Percentiles rank a stretch among this genome's conserved stretches.
Evolutionary conservation across 1,140 invertebrate genomes (phyloP).

Genomic region (Drosophila subpulchrella): DNA sequence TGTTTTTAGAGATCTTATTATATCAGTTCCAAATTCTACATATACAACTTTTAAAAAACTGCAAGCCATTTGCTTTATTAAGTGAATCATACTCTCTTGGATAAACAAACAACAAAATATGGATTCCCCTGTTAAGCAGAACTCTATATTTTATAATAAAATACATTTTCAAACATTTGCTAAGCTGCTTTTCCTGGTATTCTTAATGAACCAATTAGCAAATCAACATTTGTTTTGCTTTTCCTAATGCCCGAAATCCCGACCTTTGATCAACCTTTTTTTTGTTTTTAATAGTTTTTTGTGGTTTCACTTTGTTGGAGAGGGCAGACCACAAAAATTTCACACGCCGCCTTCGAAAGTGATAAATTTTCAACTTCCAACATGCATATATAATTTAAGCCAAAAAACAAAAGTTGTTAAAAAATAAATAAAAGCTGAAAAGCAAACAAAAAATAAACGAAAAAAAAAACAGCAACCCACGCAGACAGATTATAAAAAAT

Average conservation of each 20-base stretch:
- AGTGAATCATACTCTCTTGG: conserved; percentile 1
- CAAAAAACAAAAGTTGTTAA: conserved; percentile 27
- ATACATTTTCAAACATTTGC: neutral
- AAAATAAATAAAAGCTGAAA: conserved; percentile 28
- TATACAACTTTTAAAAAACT: neutral
- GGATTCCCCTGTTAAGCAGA: conserved; percentile 12
- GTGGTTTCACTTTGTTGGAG: conserved; percentile 29
- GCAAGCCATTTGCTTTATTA: neutral
- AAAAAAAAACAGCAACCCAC: conserved; percentile 51
- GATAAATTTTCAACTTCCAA: conserved; percentile 63
- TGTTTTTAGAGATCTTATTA: no score
- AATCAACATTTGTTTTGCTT: conserved; percentile 26
- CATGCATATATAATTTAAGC: conserved; percentile 60
- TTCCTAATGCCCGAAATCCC: conserved; percentile 9
- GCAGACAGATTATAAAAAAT: conserved; percentile 57
- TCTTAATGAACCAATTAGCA: conserved; percentile 43
- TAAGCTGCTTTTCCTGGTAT: conserved; percentile 17
- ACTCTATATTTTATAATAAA: neutral
- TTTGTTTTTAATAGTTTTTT: conserved; percentile 9
- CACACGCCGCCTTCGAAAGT: conserved; percentile 73
- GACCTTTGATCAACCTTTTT: conserved; percentile 30
- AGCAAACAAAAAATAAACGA: conserved; percentile 5
- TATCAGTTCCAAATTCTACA: neutral
- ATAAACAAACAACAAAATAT: neutral
- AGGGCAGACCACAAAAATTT: conserved; percentile 62